Conservation (phyloP, 2,797 vertebrate genomes). For the Mormyrus proboscirostris region DNA sequence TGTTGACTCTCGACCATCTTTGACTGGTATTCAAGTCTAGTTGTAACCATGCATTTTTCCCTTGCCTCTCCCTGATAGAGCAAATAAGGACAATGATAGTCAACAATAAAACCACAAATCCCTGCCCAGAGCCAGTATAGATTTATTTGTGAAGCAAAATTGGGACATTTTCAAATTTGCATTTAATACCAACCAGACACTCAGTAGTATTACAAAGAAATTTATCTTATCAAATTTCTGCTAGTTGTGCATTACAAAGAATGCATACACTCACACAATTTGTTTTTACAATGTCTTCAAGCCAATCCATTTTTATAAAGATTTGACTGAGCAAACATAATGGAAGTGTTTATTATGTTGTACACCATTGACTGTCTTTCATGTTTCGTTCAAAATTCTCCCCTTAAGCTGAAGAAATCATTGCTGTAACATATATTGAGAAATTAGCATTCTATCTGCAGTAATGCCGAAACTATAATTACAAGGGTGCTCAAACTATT, state of each 20-base stretch:
- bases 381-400: background rate
- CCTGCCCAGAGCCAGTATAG: background rate
- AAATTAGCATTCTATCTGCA: conserved; percentile 8
- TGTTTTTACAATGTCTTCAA: conserved; percentile 8
- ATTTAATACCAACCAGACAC: background rate
- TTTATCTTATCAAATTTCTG: conserved; percentile 2
- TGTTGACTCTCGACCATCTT: background rate
- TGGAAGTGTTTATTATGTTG: conserved; percentile 4
- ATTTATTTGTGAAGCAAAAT: background rate
- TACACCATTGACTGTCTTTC: background rate
- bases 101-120: background rate
- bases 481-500: background rate
- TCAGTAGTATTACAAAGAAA: background rate
- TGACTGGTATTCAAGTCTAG: background rate
- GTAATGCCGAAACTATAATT: background rate
- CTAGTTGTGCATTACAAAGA: conserved; percentile 6
- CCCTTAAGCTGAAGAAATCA: background rate
- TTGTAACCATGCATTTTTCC: background rate
- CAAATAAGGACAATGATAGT: background rate
- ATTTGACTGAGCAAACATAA: conserved; percentile 10
- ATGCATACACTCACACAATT: background rate
- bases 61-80: background rate
- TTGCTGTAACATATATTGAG: background rate
- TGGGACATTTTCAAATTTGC: background rate
- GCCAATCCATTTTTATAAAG: conserved; percentile 6